A percentile compares a stretch with the other conserved stretches of the same genome.
Conservation (phyloP, 2,888 invertebrate genomes). For the Chamaedrilus cognettii region DNA sequence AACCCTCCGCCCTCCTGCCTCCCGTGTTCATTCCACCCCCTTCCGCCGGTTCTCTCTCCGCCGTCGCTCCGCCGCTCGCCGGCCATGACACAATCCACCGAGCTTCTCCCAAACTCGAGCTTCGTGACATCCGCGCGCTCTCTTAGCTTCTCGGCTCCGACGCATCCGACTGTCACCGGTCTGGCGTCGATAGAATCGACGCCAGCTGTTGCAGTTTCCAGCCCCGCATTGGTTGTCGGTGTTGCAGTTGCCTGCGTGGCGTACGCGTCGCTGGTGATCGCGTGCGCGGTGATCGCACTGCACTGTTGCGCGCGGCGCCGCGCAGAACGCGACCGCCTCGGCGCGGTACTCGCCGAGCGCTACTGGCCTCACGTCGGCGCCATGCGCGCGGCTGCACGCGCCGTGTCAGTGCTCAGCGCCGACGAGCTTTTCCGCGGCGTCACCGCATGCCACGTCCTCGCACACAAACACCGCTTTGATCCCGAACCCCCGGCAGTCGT, state of each 20-base stretch:
- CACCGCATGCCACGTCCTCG: slow-evolving; percentile 34
- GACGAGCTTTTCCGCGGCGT: slow-evolving; percentile 35
- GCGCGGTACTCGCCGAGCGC: slow-evolving; percentile 29
- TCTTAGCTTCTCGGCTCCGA: too few species aligned
- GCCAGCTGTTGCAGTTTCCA: too few species aligned
- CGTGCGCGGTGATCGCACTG: slow-evolving; percentile 22
- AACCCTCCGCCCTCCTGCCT: not conserved
- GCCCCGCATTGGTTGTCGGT: too few species aligned
- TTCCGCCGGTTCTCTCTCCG: too few species aligned
- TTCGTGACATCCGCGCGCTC: too few species aligned
- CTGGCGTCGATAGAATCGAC: too few species aligned
- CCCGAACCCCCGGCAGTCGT: not conserved
- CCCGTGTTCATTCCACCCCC: too few species aligned
- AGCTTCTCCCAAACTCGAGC: too few species aligned
- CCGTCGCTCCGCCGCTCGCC: too few species aligned
- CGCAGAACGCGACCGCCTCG: slow-evolving; percentile 37
- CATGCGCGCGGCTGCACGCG: slow-evolving; percentile 29
- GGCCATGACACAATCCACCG: too few species aligned
- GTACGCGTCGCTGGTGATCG: slow-evolving; percentile 18
- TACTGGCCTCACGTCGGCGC: slow-evolving; percentile 37
- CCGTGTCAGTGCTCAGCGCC: slow-evolving; percentile 30
- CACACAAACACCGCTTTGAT: slow-evolving; percentile 34
- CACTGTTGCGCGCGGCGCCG: slow-evolving; percentile 18
- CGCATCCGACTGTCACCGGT: too few species aligned
- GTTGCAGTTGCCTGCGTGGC: not conserved